Evolutionary conservation across 2,797 vertebrate genomes (phyloP), one percentile per base, ranked within the genome.

Genomic region (Chaetophractus vellerosus): DNA sequence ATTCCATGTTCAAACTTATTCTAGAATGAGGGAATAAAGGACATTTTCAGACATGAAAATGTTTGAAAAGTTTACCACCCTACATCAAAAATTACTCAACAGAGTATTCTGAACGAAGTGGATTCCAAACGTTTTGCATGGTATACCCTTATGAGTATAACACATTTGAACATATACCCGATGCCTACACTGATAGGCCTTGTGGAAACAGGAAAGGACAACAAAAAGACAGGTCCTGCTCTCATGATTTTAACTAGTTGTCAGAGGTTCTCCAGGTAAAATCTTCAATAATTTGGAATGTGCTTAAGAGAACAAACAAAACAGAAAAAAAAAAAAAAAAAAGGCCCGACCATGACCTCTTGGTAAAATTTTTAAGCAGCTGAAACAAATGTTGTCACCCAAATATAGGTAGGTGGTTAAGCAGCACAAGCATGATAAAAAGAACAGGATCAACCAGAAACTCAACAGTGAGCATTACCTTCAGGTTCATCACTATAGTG

Each of bases 1-100:
- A 95, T 84, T 71, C 15, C 15, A 68, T 52, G 82, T 12, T 90
- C 15, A 87, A 68, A 95, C 82, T 71, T 78, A 76, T 59, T 87
- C 48, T 87, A 26, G 12, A 88, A 41, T 48, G 64, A 81, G 2
- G 45, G 26, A 94, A 91, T 36, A 93, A 92, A 90, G 28, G 50
- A 45, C 24, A 94, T 69, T 81, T 91, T 96, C 66, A 93, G 31
- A 66, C 1, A 85, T 12, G 57, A 38, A 92, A 66, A 66, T 26
- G 94, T 14, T 76, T 81, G 19, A 74, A 63, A 88, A 76, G 10
- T 85, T 5, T 90, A 55, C 3, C 14, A 57, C 12, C n/a, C 33
- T 83, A 72, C 26, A 84, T 3, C 88, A 24, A 84, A 68, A 91
- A 79, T 91, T 92, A 82, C 21, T 57, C 33, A 88, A 16, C 33